These are phyloP conservation scores for Agapetus fuscipes DNA, from an alignment of 2,888 invertebrate species.

Conservation along the genomic window DNA sequence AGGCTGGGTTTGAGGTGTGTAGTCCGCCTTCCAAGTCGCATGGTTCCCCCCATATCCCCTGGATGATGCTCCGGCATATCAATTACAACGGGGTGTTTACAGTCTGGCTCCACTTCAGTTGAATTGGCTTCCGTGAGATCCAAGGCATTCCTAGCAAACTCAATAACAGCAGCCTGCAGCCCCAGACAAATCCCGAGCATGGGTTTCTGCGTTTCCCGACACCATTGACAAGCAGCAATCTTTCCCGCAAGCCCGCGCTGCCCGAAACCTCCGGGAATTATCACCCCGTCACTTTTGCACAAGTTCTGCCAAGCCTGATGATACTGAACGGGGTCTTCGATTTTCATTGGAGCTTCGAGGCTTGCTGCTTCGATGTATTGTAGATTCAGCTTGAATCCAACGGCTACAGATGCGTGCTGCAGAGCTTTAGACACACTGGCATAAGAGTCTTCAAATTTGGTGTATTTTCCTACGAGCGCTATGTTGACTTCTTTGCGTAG, in stretches of 20 bases:
- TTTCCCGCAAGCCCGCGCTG: constrained; percentile 93
- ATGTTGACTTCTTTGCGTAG: constrained; percentile 80
- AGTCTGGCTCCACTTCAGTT: constrained; percentile 71
- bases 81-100: constrained; percentile 74
- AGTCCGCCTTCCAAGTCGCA: constrained; percentile 90
- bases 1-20: constrained; percentile 66
- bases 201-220: constrained; percentile 80
- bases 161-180: constrained; percentile 92
- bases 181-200: constrained; percentile 97
- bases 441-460: constrained; percentile 90
- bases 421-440: constrained; percentile 93
- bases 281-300: constrained; percentile 80
- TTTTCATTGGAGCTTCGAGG: constrained; percentile 65
- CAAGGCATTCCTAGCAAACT: constrained; percentile 83
- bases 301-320: constrained; percentile 91
- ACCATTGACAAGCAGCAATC: constrained; percentile 89
- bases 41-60: constrained; percentile 91
- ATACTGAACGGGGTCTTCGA: constrained; percentile 70
- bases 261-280: constrained; percentile 98
- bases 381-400: constrained; percentile 74
- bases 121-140: constrained; percentile 70
- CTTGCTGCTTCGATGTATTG: constrained; percentile 88
- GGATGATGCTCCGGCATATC: constrained; percentile 99
- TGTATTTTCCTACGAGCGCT: constrained; percentile 94
- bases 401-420: constrained; percentile 83